A percentile compares a stretch with the other conserved stretches of the same genome.
Conservation (phyloP, 1,140 invertebrate genomes). For the Magallana angulata region DNA sequence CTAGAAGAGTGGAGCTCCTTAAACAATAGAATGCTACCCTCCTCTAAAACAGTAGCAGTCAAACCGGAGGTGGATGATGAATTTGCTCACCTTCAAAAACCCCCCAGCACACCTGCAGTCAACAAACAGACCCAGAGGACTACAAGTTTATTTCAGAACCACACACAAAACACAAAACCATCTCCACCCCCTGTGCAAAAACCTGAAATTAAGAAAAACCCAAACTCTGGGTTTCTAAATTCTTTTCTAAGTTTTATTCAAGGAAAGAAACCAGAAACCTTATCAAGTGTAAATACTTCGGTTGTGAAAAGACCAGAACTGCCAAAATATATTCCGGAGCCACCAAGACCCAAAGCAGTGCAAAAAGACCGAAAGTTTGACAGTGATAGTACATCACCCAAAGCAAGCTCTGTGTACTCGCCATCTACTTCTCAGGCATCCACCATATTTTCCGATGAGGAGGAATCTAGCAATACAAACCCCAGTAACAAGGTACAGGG, state of each 20-base stretch:
- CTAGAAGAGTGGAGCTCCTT: not conserved
- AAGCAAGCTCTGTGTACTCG: conserved; percentile 39
- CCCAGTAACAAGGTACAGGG: conserved; percentile 61
- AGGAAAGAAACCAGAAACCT: conserved; percentile 77
- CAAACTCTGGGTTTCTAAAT: conserved; percentile 70
- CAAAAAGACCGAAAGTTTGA: conserved; percentile 46
- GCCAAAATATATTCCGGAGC: conserved; percentile 77
- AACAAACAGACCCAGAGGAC: conserved; percentile 1
- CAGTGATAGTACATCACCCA: conserved; percentile 49
- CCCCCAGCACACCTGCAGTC: conserved; percentile 40
- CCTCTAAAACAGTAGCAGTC: conserved; percentile 52
- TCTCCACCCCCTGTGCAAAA: conserved; percentile 46
- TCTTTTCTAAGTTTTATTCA: conserved; percentile 76
- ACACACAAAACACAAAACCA: conserved; percentile 31
- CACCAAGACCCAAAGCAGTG: conserved; percentile 59
- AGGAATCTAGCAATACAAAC: conserved; percentile 57
- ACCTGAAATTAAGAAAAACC: conserved; percentile 54
- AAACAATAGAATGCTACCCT: not conserved
- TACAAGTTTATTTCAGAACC: conserved; percentile 48
- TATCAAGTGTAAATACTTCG: conserved; percentile 75
- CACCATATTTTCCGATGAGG: conserved; percentile 67
- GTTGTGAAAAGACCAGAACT: conserved; percentile 74
- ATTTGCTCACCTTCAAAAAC: conserved; percentile 60
- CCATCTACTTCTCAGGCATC: conserved; percentile 50
- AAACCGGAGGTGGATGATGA: conserved; percentile 63